Conservation (phyloP, 2,888 invertebrate species). For the Xestia xanthographa region DNA sequence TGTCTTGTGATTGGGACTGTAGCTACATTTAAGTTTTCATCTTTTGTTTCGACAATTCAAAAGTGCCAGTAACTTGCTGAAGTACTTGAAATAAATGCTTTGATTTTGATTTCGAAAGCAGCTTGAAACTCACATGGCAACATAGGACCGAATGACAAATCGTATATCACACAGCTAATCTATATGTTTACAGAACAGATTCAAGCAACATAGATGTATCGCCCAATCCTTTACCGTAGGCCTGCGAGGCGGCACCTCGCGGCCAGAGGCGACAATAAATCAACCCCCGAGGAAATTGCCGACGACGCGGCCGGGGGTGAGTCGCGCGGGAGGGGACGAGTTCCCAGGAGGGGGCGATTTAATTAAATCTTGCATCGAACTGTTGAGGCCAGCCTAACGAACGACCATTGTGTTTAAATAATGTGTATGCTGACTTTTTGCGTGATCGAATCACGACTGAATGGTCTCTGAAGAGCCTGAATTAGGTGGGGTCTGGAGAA, state of each 20-base stretch:
- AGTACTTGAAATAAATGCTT: too few species aligned
- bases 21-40: too few species aligned
- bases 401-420: constrained; percentile 90
- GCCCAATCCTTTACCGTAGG: constrained; percentile 86
- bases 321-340: constrained; percentile 59
- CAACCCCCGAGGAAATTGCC: constrained; percentile 89
- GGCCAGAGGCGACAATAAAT: constrained; percentile 89
- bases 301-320: constrained; percentile 76
- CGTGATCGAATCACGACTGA: constrained; percentile 75
- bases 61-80: too few species aligned
- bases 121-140: not conserved
- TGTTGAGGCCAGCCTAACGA: constrained; percentile 90
- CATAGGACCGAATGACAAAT: constrained; percentile 32
- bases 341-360: constrained; percentile 85
- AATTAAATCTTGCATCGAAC: constrained; percentile 92
- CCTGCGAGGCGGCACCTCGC: constrained; percentile 79
- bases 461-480: constrained; percentile 66
- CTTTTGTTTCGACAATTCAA: too few species aligned
- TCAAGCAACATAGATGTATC: constrained; percentile 72
- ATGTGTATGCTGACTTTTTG: constrained; percentile 88
- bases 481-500: constrained; percentile 69
- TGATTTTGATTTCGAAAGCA: too few species aligned
- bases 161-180: constrained; percentile 57
- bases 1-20: too few species aligned
- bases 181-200: constrained; percentile 68